A percentile compares a stretch with the other conserved stretches of the same genome.
Conservation (phyloP, 1,140 invertebrate genomes). For the Diabrotica virgifera region DNA sequence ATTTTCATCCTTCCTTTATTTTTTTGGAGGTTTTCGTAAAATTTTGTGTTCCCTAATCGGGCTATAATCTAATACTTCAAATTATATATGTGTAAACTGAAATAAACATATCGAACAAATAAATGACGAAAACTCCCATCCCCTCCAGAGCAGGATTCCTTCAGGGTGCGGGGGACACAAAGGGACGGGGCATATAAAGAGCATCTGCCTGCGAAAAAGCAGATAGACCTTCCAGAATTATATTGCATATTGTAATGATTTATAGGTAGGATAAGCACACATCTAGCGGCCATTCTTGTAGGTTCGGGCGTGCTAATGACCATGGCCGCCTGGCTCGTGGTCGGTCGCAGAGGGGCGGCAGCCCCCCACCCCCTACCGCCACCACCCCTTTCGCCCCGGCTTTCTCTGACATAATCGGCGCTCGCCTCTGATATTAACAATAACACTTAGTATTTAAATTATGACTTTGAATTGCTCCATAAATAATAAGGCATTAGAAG, state of each 20-base stretch:
- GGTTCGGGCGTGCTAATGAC: conserved; percentile 49
- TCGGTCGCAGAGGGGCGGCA: conserved; percentile 28
- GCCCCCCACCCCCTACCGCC: conserved; percentile 31
- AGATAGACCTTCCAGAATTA: conserved; percentile 50
- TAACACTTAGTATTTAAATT: conserved; percentile 52
- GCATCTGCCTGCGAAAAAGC: conserved; percentile 49
- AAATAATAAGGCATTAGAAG: conserved; percentile 49
- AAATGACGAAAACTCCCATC: not conserved
- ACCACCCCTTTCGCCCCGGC: conserved; percentile 24
- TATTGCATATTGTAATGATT: conserved; percentile 52
- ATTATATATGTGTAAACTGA: not conserved
- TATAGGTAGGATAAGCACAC: conserved; percentile 49
- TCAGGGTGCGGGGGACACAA: not conserved
- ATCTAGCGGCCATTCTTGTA: conserved; percentile 49
- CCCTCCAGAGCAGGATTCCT: not conserved
- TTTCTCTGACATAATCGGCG: conserved; percentile 37
- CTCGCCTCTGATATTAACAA: conserved; percentile 49
- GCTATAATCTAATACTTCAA: too few relatives aligned
- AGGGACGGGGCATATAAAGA: conserved; percentile 40
- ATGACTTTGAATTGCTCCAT: conserved; percentile 50
- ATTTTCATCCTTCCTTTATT: too few relatives aligned
- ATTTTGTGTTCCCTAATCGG: too few relatives aligned
- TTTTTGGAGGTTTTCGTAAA: too few relatives aligned
- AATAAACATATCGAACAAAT: conserved; percentile 3
- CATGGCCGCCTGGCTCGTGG: conserved; percentile 47